Base-by-base conservation (phyloP, 2,113 vertebrate genomes). In the Fulmarus glacialis region DNA sequence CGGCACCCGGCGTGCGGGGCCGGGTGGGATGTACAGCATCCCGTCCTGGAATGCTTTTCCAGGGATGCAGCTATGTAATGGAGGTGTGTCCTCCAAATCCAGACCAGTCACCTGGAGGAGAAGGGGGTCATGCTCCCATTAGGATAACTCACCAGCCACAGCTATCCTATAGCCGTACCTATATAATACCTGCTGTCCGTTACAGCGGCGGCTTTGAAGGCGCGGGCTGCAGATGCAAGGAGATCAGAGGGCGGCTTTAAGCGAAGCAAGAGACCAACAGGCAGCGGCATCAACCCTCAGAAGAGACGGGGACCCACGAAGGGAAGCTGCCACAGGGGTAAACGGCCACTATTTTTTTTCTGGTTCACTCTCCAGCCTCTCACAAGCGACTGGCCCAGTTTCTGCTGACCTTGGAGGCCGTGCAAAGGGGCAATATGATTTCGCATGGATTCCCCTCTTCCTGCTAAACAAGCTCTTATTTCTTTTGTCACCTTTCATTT, bases 191-290 rank as follows among this genome's bases (percentile, higher is more conserved):
- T 23, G 59, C 48, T 18, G 22, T 8, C 27, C 6, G 0, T 43
- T 40, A 23, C 15, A n/a, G 62, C 12, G 2, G 15, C 1, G 20
- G 52, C 36, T 26, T 36, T 17, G 59, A 55, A 47, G 55, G 43
- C 1, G 0, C 19, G 1, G 45, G 56, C 42, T 22, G 71, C n/a
- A 29, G 50, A 3, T 6, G 19, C 60, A 8, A 0, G 0, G 63
- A 36, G 32, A 36, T 15, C 26, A 9, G 19, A 15, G 32, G 21
- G 52, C 4, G 1, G 15, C 23, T 43, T 34, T 11, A 29, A 62
- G 40, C 4, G 1, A 55, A 55, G 48, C n/a, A 26, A 43, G 48
- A 48, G 32, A 8, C 47, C 63, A 15, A 6, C 20, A 15, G 56
- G 34, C 38, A 45, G 34, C 47, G 11, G 30, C 30, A 13, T 27